Evolutionary conservation across 2,113 vertebrate genomes (phyloP), one percentile per base, ranked within the genome.

Genomic region (Collichthys lucidus): DNA sequence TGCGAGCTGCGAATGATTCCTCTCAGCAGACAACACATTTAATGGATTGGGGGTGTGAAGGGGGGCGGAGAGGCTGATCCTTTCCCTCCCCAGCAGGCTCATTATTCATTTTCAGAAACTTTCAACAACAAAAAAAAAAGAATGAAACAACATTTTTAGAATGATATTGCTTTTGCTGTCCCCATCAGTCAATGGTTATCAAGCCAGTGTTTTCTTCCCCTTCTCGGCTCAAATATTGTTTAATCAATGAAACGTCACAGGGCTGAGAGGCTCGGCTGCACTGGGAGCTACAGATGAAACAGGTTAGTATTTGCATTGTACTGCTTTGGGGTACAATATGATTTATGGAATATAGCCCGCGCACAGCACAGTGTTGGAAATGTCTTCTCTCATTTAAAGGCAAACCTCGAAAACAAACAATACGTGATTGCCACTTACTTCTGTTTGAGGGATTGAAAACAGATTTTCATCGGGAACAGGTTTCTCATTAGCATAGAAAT

Each of bases 401-500:
- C 88, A 91, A 92, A 80, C 74, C 87, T 83, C 55, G 47, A 92
- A 94, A 93, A 94, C 88, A 92, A 93, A 93, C 85, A 91, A 75
- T 85, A 88, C 73, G 90, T 91, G 90, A 95, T 93, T 94, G 92
- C 89, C 93, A 92, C 92, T 95, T 95, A 93, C 91, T 94, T 88
- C 82, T 91, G 90, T 92, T 92, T 93, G 90, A 90, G 90, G 87
- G 86, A 90, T 85, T 85, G 85, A 93, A 88, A 93, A 89, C 88
- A 90, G 90, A 93, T 93, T 94, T 93, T 94, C 91, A 86, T 90
- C 77, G 49, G 89, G 83, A 93, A 91, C 80, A 69, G 81, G 60
- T 76, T 89, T 86, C 92, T 94, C 94, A 95, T 95, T 95, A 95
- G 93, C 93, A 95, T 95, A 95, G 93, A 95, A 95, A 95, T 95